phyloP scores from a whole-genome alignment of 2,797 vertebrate genomes.

The Thalassophryne amazonica region DNA sequence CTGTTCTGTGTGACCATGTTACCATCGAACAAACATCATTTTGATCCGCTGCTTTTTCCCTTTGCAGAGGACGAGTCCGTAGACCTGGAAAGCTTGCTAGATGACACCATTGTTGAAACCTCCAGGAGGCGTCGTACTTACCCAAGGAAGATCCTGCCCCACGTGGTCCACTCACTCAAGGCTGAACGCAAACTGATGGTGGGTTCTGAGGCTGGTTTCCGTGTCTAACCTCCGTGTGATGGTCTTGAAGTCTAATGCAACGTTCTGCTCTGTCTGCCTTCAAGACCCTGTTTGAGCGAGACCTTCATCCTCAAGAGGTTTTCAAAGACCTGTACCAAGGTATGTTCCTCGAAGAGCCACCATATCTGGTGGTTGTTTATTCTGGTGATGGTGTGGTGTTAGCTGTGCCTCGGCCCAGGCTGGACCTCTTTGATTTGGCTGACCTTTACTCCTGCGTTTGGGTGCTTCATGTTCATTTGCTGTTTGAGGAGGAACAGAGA shows the following conservation, averaged over 20 bases:
- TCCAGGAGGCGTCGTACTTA: constrained; percentile 80
- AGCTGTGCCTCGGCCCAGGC: no score
- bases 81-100: constrained; percentile 83
- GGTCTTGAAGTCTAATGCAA: background rate
- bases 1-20: background rate
- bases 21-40: background rate
- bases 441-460: background rate
- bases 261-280: constrained; percentile 23
- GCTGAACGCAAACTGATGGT: constrained; percentile 87
- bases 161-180: constrained; percentile 80
- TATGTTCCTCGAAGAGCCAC: constrained; percentile 34
- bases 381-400: background rate
- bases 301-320: constrained; percentile 71
- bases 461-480: background rate
- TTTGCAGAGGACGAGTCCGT: constrained; percentile 67
- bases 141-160: constrained; percentile 83
- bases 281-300: constrained; percentile 80
- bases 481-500: background rate
- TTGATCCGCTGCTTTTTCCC: background rate
- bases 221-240: background rate
- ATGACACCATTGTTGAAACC: constrained; percentile 85
- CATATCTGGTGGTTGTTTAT: background rate
- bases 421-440: background rate
- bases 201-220: background rate
- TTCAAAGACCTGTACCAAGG: constrained; percentile 75